Base-by-base conservation (phyloP, 2,797 vertebrate genomes). In the Chaenodraco wilsoni region DNA sequence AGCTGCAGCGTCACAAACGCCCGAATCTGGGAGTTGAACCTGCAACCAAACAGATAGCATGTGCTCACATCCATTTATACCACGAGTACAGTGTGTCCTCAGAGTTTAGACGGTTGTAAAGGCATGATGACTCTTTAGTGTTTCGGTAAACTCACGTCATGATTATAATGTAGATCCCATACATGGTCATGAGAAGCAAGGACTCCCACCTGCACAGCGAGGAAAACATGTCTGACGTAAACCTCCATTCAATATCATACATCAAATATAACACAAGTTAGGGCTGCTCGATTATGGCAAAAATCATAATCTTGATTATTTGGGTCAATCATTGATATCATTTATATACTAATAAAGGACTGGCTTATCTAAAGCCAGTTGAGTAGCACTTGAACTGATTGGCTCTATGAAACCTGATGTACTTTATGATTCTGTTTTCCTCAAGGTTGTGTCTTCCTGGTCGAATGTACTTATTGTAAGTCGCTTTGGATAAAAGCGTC, bases 151-250 rank as follows among this genome's bases (percentile, higher is more conserved):
- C 94, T 94, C 82, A 95, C 95, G 95, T 95, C 94, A 95, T 95
- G 81, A 95, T 95, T 46, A 95, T 31, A 64, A 95, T 95, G 90
- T 95, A 95, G 81, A 95, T 78, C 27, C 84, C 94, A 69, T 95
- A 95, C 93, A 95, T 94, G 63, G 90, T 90, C 73, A 95, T 93
- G 68, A 95, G 92, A 21, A 93, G 76, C 65, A 95, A 65, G 0
- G 94, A 92, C 86, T 95, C 95, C 95, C 95, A 95, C 95, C 95
- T 95, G 88, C 40, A 88, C 16, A 72, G 43, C 6, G 37, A 85
- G 21, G 8, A 68, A 44, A 0, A 55, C 0, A 56, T 13, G n/a
- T 73, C 31, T 54, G 5, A n/a, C 31, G 9, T 27, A 8, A 58
- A 44, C 15, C 5, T 52, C 11, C 7, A 46, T 46, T 15, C 5